Evolutionary conservation across 2,797 vertebrate species (phyloP), one percentile per base, ranked within the genome.

Genomic region (Microcaecilia unicolor): DNA sequence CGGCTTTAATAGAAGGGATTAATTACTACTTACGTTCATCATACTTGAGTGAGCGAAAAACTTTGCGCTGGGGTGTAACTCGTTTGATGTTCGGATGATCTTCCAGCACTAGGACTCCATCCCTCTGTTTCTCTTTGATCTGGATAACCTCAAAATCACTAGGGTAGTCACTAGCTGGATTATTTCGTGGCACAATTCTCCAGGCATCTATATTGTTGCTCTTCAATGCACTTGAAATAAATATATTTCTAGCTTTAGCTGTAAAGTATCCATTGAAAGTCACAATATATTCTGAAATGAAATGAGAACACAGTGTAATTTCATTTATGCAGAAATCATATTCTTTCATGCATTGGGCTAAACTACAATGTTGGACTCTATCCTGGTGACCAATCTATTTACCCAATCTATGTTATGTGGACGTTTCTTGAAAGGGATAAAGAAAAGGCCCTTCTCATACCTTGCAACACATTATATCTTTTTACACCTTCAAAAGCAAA

Each of bases 111-210:
- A 86, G 74, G 28, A 98, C 76, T 42, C 83, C 88, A 16, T 72
- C 72, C 18, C 60, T 79, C 28, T 91, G 85, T 1, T 83, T 88
- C 44, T 88, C 89, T 3, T 82, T 81, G 44, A 98, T 91, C 70
- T 93, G 89, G 55, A 98, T 84, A 51, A 98, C 84, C 70, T 99
- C 96, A 32, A 99, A 99, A 71, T 99, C 96, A 4, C 95, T 98
- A 7, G 96, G 96, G 37, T 92, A 99, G 74, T 97, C 88, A 3
- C 92, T 92, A 43, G 95, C 96, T 0, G 96, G 91, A 70, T 99
- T 99, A 69, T 95, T 83, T 36, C 96, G 78, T 25, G 88, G 90
- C 37, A 99, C 74, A 17, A 99, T 92, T 72, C 82, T 88, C 96
- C 96, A 99, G 50, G 91, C 87, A 51, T 86, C 74, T 8, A 80